Conservation (phyloP, 2,888 invertebrate genomes). For the Dichetophora obliterata region DNA sequence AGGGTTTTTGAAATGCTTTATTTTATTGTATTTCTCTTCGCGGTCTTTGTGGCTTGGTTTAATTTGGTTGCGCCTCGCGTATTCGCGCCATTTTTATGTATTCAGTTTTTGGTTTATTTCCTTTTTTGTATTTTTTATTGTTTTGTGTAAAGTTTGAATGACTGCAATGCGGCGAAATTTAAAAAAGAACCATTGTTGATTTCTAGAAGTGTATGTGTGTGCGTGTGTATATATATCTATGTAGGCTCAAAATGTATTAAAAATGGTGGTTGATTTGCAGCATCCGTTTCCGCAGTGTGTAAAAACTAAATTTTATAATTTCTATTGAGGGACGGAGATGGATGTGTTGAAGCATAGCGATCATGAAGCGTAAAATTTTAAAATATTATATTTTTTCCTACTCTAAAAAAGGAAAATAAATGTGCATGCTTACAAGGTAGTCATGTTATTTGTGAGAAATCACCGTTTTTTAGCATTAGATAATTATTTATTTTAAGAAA, state of each 20-base stretch:
- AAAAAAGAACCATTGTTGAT: slow-evolving; percentile 8
- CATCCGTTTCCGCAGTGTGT: slow-evolving; percentile 4
- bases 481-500: too few relatives aligned
- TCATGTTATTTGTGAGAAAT: too few relatives aligned
- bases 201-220: neutral
- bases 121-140: neutral
- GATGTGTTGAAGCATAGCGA: too few relatives aligned
- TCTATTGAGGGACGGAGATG: too few relatives aligned
- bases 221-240: neutral
- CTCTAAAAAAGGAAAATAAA: too few relatives aligned
- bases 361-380: too few relatives aligned
- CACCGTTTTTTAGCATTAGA: too few relatives aligned
- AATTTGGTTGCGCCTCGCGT: slow-evolving; percentile 16
- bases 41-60: neutral
- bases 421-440: too few relatives aligned
- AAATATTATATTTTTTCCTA: too few relatives aligned
- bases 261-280: slow-evolving; percentile 19
- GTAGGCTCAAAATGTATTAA: slow-evolving; percentile 23
- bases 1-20: neutral
- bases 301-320: neutral
- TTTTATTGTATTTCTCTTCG: neutral
- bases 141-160: neutral
- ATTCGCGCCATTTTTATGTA: slow-evolving; percentile 11
- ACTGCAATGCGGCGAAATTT: slow-evolving; percentile 34
- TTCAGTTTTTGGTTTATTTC: neutral